phyloP scores from a whole-genome alignment of 2,797 vertebrate genomes.

The Chelon labrosus region DNA sequence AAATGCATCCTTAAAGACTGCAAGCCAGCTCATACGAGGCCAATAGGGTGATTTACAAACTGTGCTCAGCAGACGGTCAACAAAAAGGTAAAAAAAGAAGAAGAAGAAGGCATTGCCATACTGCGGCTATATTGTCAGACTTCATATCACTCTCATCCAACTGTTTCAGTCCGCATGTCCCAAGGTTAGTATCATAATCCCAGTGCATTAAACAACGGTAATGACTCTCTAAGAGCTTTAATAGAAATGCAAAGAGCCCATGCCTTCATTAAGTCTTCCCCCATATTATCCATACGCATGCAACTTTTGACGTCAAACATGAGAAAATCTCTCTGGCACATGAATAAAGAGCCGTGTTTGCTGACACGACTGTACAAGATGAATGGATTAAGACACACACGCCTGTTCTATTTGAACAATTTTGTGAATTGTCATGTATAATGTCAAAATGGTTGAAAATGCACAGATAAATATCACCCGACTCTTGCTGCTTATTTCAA shows the following conservation, averaged over 20 bases:
- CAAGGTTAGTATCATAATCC: slow-evolving; percentile 7
- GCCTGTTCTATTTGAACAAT: too few relatives aligned
- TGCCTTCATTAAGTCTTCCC: neutral
- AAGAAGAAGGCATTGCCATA: neutral
- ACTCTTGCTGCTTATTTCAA: too few relatives aligned
- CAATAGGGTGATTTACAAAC: slow-evolving; percentile 9
- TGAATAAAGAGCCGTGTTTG: neutral
- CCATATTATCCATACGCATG: neutral
- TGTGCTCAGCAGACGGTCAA: neutral
- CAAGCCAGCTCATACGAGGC: slow-evolving; percentile 17
- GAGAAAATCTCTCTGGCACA: slow-evolving; percentile 14
- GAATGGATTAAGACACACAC: neutral
- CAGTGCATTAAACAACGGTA: slow-evolving; percentile 7
- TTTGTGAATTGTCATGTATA: too few relatives aligned
- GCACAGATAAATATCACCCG: too few relatives aligned
- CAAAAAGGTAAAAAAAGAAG: neutral
- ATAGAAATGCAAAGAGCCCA: neutral
- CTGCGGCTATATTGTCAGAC: neutral
- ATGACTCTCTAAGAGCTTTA: neutral
- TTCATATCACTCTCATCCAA: slow-evolving; percentile 2
- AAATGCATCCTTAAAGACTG: slow-evolving; percentile 5
- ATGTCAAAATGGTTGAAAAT: too few relatives aligned
- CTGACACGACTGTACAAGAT: neutral
- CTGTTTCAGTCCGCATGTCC: neutral
- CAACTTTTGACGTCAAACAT: slow-evolving; percentile 2